Evolutionary conservation across 2,113 vertebrate species (phyloP).

Genomic region (Hirundichthys speculiger): DNA sequence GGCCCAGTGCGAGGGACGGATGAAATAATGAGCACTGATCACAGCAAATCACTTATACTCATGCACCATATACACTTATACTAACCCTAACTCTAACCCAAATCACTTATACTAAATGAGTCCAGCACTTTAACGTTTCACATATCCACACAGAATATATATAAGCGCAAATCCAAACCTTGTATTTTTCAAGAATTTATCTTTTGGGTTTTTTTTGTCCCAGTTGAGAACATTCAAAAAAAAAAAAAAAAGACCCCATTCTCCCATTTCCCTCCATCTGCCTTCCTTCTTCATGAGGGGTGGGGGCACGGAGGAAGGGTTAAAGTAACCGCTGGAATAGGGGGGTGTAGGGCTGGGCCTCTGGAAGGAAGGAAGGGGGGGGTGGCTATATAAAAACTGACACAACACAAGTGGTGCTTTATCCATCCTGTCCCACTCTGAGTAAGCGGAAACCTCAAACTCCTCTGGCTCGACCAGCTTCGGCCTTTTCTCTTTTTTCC

Average conservation of each 20-base stretch:
- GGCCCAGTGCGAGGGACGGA: conserved; percentile 6
- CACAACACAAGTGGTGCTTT: conserved; percentile 77
- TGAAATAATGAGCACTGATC: conserved; percentile 17
- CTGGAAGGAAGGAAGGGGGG: conserved; percentile 20
- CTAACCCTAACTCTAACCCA: too few relatives aligned
- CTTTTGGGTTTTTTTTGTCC: conserved; percentile 2
- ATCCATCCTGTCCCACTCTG: conserved; percentile 70
- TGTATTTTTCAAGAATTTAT: conserved; percentile 38
- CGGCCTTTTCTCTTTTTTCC: conserved; percentile 24
- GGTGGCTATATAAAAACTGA: conserved; percentile 73
- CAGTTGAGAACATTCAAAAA: conserved; percentile 14
- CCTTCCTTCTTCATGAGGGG: conserved; percentile 28
- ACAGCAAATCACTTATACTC: conserved; percentile 11
- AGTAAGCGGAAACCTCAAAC: conserved; percentile 72
- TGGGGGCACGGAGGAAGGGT: conserved; percentile 66
- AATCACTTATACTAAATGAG: not conserved
- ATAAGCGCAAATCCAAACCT: not conserved
- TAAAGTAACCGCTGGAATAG: conserved; percentile 64
- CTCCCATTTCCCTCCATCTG: conserved; percentile 42
- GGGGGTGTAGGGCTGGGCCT: conserved; percentile 71
- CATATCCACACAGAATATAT: not conserved
- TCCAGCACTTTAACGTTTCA: not conserved
- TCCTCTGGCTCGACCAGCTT: conserved; percentile 49
- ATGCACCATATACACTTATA: too few relatives aligned
- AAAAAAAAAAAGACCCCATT: conserved; percentile 31